Evolutionary conservation across 2,113 vertebrate genomes (phyloP), one percentile per base, ranked within the genome.

Genomic region (Mesoclemmys tuberculata): DNA sequence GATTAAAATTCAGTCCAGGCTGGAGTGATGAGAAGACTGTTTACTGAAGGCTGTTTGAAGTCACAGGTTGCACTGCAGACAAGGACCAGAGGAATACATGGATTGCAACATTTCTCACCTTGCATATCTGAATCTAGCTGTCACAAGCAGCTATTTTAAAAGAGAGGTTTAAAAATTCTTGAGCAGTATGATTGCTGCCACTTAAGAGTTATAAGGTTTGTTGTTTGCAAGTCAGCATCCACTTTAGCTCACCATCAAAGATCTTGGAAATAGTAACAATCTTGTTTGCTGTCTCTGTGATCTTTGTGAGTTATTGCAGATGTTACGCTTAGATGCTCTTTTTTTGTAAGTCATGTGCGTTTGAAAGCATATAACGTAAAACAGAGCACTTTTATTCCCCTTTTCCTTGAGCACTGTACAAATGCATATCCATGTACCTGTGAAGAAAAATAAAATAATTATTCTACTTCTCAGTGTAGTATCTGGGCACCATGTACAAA

Each of bases 1-100:
- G 98, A 98, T 98, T 98, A 98, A 98, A 98, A 98, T 98, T 98
- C 98, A 97, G 95, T 90, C 96, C 93, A 87, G 94, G 87, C 93
- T 93, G 84, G 94, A 97, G 93, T 92, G 96, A 97, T 92, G 97
- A 97, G 96, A 97, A 97, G 94, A 82, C 95, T 97, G 96, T 97
- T 98, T 97, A 97, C 96, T 90, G 93, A 96, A 92, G 87, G 82
- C 95, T 97, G 74, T 97, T 98, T 97, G 96, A 98, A 97, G 96
- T 90, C 7, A 0, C 96, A 64, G 77, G 19, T 80, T 75, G 84
- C 87, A 26, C 87, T 91, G 96, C 90, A 95, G 97, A 93, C 95
- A 92, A 93, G 90, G 94, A 94, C 86, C 89, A 91, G 78, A 94
- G 90, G 91, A 96, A 95, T 95, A 95, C 92, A 84, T 71, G 96